A percentile compares a stretch with the other conserved stretches of the same genome.
Evolutionary conservation across 2,888 invertebrate species (phyloP).

Genomic region (Apoderus coryli): DNA sequence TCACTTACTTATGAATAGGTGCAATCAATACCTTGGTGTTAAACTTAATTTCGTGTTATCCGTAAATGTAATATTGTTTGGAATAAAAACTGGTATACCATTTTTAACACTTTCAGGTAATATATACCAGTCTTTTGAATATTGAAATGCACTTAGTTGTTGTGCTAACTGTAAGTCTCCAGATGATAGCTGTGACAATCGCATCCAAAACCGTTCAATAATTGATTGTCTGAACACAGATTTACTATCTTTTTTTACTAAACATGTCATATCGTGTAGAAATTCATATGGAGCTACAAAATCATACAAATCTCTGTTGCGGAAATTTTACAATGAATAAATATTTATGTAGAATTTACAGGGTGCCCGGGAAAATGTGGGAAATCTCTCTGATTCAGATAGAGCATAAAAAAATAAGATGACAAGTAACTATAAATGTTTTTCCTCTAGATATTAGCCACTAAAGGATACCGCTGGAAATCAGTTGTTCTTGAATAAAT

Average conservation of each 20-base stretch:
- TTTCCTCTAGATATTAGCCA: too few species aligned
- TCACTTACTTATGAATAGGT: too few species aligned
- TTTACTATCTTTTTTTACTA: slow-evolving; percentile 44
- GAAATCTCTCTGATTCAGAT: too few species aligned
- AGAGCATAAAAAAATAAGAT: too few species aligned
- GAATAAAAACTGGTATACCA: slow-evolving; percentile 52
- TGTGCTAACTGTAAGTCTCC: slow-evolving; percentile 49
- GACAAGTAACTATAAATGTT: too few species aligned
- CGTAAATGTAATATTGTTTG: slow-evolving; percentile 24
- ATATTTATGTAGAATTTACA: too few species aligned
- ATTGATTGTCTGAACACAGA: slow-evolving; percentile 51
- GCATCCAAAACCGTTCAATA: slow-evolving; percentile 49
- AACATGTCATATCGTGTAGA: slow-evolving; percentile 56
- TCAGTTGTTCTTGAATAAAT: too few species aligned
- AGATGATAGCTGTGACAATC: slow-evolving; percentile 46
- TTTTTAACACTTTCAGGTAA: slow-evolving; percentile 54
- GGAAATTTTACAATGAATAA: too few species aligned
- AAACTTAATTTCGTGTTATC: slow-evolving; percentile 28
- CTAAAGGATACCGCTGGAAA: too few species aligned
- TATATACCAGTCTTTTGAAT: slow-evolving; percentile 42
- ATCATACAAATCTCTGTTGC: too few species aligned
- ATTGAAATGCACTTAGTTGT: slow-evolving; percentile 55
- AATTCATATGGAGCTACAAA: slow-evolving; percentile 52
- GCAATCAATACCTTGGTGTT: slow-evolving; percentile 34
- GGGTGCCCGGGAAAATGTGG: too few species aligned